Evolutionary conservation across 1,140 invertebrate species (phyloP).

Genomic region (Caenorhabditis elegans): DNA sequence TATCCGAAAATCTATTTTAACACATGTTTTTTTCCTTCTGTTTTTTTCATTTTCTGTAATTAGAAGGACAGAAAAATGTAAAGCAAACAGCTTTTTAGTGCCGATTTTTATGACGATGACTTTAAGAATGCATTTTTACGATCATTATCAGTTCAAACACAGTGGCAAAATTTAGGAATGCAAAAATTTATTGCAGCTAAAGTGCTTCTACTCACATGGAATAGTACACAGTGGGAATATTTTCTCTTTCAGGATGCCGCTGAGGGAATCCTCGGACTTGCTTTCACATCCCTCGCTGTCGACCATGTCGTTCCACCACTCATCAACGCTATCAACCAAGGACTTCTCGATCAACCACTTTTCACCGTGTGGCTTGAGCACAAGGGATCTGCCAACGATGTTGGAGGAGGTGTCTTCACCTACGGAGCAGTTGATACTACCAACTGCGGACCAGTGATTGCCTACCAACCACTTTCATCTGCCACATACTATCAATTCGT

Average conservation of each 20-base stretch:
- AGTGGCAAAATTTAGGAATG: no score
- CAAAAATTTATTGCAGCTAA: no score
- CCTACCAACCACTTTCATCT: conserved; percentile 51
- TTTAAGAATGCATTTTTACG: no score
- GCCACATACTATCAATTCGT: conserved; percentile 59
- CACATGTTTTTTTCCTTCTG: no score
- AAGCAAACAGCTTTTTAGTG: no score
- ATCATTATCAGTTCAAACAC: no score
- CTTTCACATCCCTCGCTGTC: conserved; percentile 51
- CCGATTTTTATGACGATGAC: no score
- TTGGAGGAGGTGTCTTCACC: conserved; percentile 54
- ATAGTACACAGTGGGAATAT: no score
- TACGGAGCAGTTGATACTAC: conserved; percentile 56
- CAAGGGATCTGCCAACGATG: conserved; percentile 39
- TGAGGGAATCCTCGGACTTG: conserved; percentile 57
- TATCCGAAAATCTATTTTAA: no score
- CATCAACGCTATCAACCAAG: conserved; percentile 58
- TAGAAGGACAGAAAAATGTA: no score
- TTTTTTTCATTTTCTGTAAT: no score
- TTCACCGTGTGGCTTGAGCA: conserved; percentile 57
- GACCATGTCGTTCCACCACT: conserved; percentile 54
- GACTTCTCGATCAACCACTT: conserved; percentile 53
- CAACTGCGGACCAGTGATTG: conserved; percentile 52
- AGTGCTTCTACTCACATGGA: no score
- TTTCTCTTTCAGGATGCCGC: conserved; percentile 53